Evolutionary conservation across 2,797 vertebrate species (phyloP).

Genomic region (Spinibarbus caldwelli): DNA sequence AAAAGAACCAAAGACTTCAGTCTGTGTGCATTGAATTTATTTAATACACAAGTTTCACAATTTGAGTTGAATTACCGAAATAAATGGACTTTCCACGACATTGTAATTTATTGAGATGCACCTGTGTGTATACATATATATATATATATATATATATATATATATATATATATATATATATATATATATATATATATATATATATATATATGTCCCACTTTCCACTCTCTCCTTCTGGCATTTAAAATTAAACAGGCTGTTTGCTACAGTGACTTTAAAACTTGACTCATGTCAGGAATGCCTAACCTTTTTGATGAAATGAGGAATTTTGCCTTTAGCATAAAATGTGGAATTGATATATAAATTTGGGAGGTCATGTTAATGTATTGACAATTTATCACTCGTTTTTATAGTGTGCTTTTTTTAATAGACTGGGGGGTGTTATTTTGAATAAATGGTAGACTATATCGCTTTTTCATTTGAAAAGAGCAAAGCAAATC

Average conservation of each 20-base stretch:
- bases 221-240: neutral
- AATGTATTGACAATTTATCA: neutral
- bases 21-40: no score
- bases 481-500: neutral
- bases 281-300: neutral
- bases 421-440: neutral
- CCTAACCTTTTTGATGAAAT: neutral
- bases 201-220: neutral
- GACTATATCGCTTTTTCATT: neutral
- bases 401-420: neutral
- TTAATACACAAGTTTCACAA: no score
- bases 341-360: neutral
- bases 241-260: neutral
- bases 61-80: no score
- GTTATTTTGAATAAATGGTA: neutral
- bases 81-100: no score
- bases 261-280: neutral
- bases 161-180: no score
- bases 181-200: no score
- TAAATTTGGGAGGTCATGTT: no score
- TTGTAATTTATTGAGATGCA: no score
- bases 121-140: no score
- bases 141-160: no score
- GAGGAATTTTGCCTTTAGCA: neutral
- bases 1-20: no score